These are phyloP conservation scores for Saimiri boliviensis DNA, from an alignment of 2,113 vertebrate species.

Conservation along the genomic window DNA sequence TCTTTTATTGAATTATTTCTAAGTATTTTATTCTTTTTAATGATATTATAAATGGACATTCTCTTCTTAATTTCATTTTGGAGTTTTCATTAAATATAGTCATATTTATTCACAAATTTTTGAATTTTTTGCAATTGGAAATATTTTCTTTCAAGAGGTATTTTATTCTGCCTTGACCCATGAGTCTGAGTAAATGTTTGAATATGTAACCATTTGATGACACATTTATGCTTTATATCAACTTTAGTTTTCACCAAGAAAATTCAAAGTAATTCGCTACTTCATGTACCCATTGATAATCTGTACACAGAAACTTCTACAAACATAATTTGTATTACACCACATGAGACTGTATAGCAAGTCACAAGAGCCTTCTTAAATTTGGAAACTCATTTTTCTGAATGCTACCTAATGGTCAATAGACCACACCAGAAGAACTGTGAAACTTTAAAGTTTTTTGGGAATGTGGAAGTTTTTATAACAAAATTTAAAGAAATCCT, in stretches of 20 bases:
- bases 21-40: background rate
- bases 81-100: background rate
- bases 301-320: conserved; percentile 59
- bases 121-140: background rate
- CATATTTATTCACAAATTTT: background rate
- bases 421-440: conserved; percentile 55
- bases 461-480: conserved; percentile 20
- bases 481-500: conserved; percentile 38
- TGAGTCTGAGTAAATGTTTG: conserved; percentile 69
- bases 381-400: conserved; percentile 68
- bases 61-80: background rate
- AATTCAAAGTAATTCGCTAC: conserved; percentile 73
- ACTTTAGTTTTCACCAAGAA: conserved; percentile 73
- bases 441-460: conserved; percentile 16
- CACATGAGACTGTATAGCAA: conserved; percentile 68
- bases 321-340: conserved; percentile 73
- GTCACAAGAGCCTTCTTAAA: conserved; percentile 50
- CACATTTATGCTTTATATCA: conserved; percentile 66
- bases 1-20: background rate
- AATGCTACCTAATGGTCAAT: conserved; percentile 59
- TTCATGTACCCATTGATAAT: conserved; percentile 73
- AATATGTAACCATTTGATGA: conserved; percentile 70
- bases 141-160: background rate
- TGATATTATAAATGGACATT: background rate
- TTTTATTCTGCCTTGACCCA: conserved; percentile 59